phyloP scores from a whole-genome alignment of 1,140 invertebrate species.

The Lucilia sericata region DNA sequence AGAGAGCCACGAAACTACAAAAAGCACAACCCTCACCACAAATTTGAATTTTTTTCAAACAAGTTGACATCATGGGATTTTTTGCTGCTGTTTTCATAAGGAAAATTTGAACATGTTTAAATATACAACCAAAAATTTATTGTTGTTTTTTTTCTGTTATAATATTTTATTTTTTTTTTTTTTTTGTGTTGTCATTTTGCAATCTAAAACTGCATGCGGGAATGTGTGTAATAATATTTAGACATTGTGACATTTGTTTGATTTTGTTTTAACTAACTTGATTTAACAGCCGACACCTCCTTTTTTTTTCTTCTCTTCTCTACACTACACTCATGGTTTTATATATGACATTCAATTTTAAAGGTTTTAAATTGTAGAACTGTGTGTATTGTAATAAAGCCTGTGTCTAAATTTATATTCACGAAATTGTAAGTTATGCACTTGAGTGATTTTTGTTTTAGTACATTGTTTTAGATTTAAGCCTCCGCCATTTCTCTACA shows the following conservation, averaged over 20 bases:
- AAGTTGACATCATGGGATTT: conserved; percentile 6
- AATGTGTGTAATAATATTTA: conserved; percentile 34
- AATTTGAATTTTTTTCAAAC: background rate
- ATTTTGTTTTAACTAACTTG: conserved; percentile 14
- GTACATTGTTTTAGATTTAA: conserved; percentile 14
- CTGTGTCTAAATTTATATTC: conserved; percentile 60
- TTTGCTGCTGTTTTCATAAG: background rate
- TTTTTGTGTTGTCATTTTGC: background rate
- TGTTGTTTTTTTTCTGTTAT: background rate
- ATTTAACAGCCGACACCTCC: background rate
- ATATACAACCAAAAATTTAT: background rate
- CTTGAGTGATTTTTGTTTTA: conserved; percentile 58
- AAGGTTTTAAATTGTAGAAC: too few relatives aligned
- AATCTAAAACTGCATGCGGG: conserved; percentile 25
- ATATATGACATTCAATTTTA: too few relatives aligned
- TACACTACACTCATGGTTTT: too few relatives aligned
- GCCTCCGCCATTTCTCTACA: background rate
- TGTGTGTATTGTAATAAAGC: background rate
- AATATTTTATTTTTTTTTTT: background rate
- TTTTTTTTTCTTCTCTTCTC: background rate
- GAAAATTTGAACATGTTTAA: conserved; percentile 27
- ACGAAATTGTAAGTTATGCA: conserved; percentile 67
- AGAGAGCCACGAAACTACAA: background rate
- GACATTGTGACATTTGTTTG: conserved; percentile 40
- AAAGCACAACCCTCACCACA: background rate